These are phyloP conservation scores for Carassius auratus DNA, from an alignment of 2,113 vertebrate species.

Conservation along the genomic window DNA sequence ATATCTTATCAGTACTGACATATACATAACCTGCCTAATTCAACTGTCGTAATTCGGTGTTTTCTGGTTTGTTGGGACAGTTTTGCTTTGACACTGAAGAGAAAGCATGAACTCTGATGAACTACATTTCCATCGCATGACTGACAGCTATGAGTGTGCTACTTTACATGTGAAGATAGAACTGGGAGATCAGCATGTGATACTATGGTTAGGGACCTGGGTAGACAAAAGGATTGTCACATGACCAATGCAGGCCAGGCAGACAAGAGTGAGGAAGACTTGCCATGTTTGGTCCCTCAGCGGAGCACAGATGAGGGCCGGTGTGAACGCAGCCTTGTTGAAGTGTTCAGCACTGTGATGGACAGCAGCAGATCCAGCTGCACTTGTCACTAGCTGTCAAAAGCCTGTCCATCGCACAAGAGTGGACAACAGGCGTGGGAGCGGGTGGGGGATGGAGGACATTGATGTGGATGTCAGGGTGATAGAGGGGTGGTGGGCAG, in stretches of 20 bases:
- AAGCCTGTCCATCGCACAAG: constrained; percentile 67
- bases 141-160: no score
- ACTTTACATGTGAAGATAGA: neutral
- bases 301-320: constrained; percentile 62
- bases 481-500: constrained; percentile 25
- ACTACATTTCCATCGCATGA: no score
- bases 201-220: neutral
- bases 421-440: constrained; percentile 40
- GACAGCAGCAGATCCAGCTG: constrained; percentile 84
- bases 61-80: no score
- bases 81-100: no score
- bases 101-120: no score
- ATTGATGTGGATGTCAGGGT: constrained; percentile 76
- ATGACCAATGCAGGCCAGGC: constrained; percentile 23
- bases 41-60: no score
- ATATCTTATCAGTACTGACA: no score
- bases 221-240: constrained; percentile 22
- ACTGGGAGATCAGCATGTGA: neutral
- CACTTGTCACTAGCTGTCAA: constrained; percentile 84
- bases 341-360: constrained; percentile 72
- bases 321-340: constrained; percentile 65
- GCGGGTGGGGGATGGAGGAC: constrained; percentile 65
- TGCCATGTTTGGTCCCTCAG: constrained; percentile 78
- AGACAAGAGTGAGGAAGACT: constrained; percentile 34
- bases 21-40: no score